Base-by-base conservation (phyloP, 2,888 invertebrate species). In the Pandemis heparana region DNA sequence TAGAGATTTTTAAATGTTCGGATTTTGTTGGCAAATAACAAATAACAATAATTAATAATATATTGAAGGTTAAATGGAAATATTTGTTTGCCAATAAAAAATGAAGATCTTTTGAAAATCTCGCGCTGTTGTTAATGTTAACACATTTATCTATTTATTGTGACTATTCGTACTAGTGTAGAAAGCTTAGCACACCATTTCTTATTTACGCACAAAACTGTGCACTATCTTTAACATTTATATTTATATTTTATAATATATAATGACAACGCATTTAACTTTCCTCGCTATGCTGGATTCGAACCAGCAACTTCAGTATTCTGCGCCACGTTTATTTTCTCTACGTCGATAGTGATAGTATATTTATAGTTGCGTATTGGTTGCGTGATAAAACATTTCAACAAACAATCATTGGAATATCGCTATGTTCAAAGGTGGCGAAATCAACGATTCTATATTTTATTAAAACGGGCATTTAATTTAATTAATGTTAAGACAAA, bases 131-230 rank as follows among this genome's bases (percentile, higher is more conserved):
- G 2, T 41, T 5, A 9, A 9, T 43, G 10, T 43, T n/a, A n/a
- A 14, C 12, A n/a, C 5, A 41, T 51, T 18, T n/a, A 16, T 16
- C 16, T 53, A 53, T 18, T 16, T 53, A 53, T 16, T 53, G 51
- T 53, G 16, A 18, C 51, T 53, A 18, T 53, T 18, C 16, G 8
- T 16, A 16, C 8, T 16, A 53, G 16, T 18, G 0, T 53, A 53
- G 16, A 53, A 16, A 6, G 51, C 51, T 53, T 53, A 18, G 51
- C 51, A 53, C 51, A 53, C 16, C 16, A 53, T 53, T 53, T 53
- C 51, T 53, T 53, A 9, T 53, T 53, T 18, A 53, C 51, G 51
- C 51, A 53, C 51, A 53, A 53, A 53, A 18, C 51, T 53, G 51
- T 53, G 18, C 51, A 51, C 16, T 53, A 9, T 53, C 51, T 53